Evolutionary conservation across 2,113 vertebrate species (phyloP).

Genomic region (Cyprinodon variegatus): DNA sequence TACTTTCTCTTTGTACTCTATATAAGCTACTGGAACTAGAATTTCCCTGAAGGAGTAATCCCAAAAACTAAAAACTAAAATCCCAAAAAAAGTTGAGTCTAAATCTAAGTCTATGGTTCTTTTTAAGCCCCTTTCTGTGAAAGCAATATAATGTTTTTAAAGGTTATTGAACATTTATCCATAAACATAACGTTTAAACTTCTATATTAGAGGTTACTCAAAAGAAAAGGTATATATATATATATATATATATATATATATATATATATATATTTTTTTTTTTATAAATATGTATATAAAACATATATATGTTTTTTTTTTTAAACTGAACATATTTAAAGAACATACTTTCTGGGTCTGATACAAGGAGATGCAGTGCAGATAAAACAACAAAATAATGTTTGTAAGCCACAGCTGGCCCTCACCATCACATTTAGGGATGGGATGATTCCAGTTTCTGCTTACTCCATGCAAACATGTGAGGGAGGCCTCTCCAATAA

Average conservation of each 20-base stretch:
- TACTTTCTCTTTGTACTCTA: too few species aligned
- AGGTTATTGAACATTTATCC: slow-evolving; percentile 20
- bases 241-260: too few species aligned
- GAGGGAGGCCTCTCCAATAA: slow-evolving; percentile 91
- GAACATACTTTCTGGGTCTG: neutral
- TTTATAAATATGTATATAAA: too few species aligned
- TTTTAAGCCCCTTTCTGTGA: slow-evolving; percentile 1
- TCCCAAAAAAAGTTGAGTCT: too few species aligned
- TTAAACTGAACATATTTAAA: neutral
- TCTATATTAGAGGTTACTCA: neutral
- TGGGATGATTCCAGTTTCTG: slow-evolving; percentile 95
- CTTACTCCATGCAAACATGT: slow-evolving; percentile 96
- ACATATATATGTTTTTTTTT: too few species aligned
- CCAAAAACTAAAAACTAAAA: too few species aligned
- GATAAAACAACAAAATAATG: neutral
- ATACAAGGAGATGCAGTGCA: neutral
- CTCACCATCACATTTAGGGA: slow-evolving; percentile 96
- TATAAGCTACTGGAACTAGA: too few species aligned
- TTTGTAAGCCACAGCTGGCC: neutral
- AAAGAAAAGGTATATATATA: too few species aligned
- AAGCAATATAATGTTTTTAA: slow-evolving; percentile 1
- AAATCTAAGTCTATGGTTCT: neutral
- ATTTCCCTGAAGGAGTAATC: too few species aligned
- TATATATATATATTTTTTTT: too few species aligned
- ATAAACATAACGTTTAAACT: neutral